phyloP scores from a whole-genome alignment of 1,140 invertebrate species.

The Ruditapes philippinarum region DNA sequence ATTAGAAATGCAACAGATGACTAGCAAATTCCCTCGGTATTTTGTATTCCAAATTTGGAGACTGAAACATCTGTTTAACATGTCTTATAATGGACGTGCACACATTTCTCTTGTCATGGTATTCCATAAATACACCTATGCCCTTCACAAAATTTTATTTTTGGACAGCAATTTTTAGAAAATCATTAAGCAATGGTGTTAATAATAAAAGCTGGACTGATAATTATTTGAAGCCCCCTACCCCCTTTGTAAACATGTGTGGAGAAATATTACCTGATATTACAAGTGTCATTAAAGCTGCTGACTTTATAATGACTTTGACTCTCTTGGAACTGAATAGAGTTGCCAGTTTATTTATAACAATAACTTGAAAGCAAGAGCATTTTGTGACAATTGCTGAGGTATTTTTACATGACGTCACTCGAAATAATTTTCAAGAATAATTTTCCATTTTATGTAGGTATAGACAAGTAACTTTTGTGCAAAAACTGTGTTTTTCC shows the following conservation, averaged over 20 bases:
- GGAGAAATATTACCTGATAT: not conserved
- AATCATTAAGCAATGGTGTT: not conserved
- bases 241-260: not conserved
- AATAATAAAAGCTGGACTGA: not conserved
- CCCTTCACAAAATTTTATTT: not conserved
- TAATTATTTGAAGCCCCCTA: not conserved
- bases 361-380: too few species aligned
- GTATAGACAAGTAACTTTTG: too few species aligned
- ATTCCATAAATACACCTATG: conserved; percentile 6
- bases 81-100: not conserved
- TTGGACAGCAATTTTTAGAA: not conserved
- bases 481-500: too few species aligned
- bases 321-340: too few species aligned
- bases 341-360: too few species aligned
- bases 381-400: too few species aligned
- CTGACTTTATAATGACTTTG: too few species aligned
- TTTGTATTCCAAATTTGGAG: not conserved
- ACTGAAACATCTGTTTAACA: not conserved
- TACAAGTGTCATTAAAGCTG: not conserved
- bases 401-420: too few species aligned
- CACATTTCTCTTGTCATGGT: not conserved
- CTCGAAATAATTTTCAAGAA: too few species aligned
- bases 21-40: not conserved
- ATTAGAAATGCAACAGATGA: conserved; percentile 11
- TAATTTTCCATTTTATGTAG: too few species aligned